Conservation (phyloP, 2,888 invertebrate genomes). For the Standfussiana lucernea region DNA sequence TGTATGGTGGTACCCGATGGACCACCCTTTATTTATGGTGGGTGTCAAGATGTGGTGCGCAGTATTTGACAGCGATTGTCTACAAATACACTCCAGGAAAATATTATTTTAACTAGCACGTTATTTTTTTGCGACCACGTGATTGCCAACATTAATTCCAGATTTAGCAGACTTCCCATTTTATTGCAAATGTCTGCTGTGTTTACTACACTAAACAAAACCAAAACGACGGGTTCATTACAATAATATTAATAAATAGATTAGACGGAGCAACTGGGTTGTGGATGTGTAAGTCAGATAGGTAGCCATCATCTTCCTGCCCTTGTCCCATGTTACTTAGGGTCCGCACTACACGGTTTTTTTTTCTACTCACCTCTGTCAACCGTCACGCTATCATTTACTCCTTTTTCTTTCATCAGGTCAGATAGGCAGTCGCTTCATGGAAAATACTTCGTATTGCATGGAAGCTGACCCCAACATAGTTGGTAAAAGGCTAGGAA, state of each 20-base stretch:
- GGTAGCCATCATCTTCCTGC: too few relatives aligned
- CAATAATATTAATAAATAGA: background rate
- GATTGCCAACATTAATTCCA: too few relatives aligned
- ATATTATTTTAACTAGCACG: too few relatives aligned
- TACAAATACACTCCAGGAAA: background rate
- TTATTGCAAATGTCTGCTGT: background rate
- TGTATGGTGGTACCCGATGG: background rate
- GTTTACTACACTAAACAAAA: too few relatives aligned
- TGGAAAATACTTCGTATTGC: background rate
- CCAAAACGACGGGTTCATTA: background rate
- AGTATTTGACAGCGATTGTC: background rate
- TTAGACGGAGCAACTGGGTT: background rate
- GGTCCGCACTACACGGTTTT: too few relatives aligned
- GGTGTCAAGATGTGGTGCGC: background rate
- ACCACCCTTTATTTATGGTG: background rate
- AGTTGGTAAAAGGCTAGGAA: background rate
- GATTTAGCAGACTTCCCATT: background rate
- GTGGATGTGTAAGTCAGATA: background rate
- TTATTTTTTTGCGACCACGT: too few relatives aligned
- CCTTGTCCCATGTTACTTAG: too few relatives aligned
- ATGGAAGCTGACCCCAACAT: background rate
- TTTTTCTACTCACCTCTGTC: too few relatives aligned
- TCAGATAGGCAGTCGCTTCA: background rate
- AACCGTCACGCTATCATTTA: too few relatives aligned
- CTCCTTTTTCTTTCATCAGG: too few relatives aligned